Evolutionary conservation across 2,888 invertebrate species (phyloP).

Genomic region (Pegoplata infirma): DNA sequence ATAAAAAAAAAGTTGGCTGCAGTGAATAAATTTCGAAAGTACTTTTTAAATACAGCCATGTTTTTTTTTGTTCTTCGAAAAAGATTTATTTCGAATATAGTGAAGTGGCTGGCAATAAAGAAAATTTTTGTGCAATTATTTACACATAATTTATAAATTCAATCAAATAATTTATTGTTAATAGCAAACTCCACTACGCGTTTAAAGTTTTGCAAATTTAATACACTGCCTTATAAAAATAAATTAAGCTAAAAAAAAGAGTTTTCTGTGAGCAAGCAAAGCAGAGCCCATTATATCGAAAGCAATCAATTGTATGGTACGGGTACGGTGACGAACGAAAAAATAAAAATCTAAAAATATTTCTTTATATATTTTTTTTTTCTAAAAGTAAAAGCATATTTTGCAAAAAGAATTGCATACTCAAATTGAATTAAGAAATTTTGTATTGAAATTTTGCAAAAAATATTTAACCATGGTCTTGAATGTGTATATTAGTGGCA

Average conservation of each 20-base stretch:
- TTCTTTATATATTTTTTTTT: conserved; percentile 44
- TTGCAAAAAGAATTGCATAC: conserved; percentile 44
- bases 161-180: conserved; percentile 10
- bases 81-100: conserved; percentile 5
- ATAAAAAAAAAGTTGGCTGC: not conserved
- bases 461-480: conserved; percentile 84
- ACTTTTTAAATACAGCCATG: conserved; percentile 11
- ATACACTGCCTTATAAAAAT: conserved; percentile 11
- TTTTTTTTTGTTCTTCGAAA: not conserved
- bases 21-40: not conserved
- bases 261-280: not conserved
- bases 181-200: conserved; percentile 11
- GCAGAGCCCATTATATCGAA: conserved; percentile 16
- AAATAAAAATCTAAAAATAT: conserved; percentile 61
- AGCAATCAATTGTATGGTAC: conserved; percentile 37
- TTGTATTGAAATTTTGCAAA: conserved; percentile 11
- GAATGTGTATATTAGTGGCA: conserved; percentile 94
- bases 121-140: conserved; percentile 53
- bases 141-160: conserved; percentile 34
- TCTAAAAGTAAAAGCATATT: conserved; percentile 31
- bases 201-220: conserved; percentile 1
- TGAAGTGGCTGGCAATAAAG: conserved; percentile 40
- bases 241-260: not conserved
- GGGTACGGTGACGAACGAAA: conserved; percentile 40
- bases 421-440: conserved; percentile 37